These are phyloP conservation scores for Hetaerina americana DNA, from an alignment of 1,140 invertebrate genomes.

Conservation along the genomic window DNA sequence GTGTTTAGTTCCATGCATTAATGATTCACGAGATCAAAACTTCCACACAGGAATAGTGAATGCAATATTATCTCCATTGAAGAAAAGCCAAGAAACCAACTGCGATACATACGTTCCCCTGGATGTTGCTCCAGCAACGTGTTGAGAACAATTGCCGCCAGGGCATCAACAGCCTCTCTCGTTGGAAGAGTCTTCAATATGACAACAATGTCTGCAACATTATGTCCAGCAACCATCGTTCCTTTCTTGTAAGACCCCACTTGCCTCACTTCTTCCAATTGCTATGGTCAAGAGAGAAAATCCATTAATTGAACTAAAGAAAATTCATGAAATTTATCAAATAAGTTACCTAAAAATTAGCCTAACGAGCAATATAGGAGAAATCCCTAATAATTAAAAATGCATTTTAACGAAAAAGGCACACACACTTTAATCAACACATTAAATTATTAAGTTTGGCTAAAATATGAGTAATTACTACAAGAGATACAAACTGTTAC, in stretches of 20 bases:
- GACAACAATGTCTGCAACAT: slow-evolving; percentile 92
- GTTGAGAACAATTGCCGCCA: slow-evolving; percentile 77
- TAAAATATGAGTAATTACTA: too few relatives aligned
- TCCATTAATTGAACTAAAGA: background rate
- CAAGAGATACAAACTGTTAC: too few relatives aligned
- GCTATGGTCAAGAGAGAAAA: slow-evolving; percentile 52
- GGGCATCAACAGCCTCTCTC: slow-evolving; percentile 81
- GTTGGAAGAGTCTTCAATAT: slow-evolving; percentile 97
- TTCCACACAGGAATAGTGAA: too few relatives aligned
- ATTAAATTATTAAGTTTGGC: slow-evolving; percentile 1
- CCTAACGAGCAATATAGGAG: too few relatives aligned
- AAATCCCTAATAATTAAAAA: too few relatives aligned
- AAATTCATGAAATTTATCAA: slow-evolving; percentile 10
- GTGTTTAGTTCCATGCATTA: too few relatives aligned
- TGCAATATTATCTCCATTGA: background rate
- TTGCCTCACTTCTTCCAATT: slow-evolving; percentile 90
- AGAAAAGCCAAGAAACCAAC: background rate
- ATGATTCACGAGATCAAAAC: too few relatives aligned
- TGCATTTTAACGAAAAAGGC: too few relatives aligned
- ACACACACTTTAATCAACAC: slow-evolving; percentile 14
- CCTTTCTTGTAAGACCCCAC: slow-evolving; percentile 97
- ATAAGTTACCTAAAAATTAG: too few relatives aligned
- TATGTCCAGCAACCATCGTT: slow-evolving; percentile 90
- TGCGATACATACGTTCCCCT: slow-evolving; percentile 29
- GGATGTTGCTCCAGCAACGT: slow-evolving; percentile 54